phyloP scores from a whole-genome alignment of 2,888 invertebrate species.

The Steinernema carpocapsae region DNA sequence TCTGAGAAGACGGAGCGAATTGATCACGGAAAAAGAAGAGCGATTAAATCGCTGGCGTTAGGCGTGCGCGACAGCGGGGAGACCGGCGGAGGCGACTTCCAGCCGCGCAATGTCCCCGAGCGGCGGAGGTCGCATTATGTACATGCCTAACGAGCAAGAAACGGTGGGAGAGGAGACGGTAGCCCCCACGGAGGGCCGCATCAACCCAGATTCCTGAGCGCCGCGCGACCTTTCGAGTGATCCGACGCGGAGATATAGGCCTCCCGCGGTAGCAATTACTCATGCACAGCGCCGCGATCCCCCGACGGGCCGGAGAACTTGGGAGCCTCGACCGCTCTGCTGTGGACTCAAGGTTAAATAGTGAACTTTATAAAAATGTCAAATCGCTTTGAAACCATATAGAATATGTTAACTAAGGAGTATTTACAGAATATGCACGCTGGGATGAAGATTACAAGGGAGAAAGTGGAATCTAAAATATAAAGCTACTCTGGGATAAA shows the following conservation, averaged over 20 bases:
- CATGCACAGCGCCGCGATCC: not conserved
- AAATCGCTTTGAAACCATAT: not conserved
- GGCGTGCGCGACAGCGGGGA: not conserved
- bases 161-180: conserved; percentile 1
- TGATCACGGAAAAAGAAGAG: conserved; percentile 25
- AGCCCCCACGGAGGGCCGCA: conserved; percentile 14
- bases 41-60: conserved; percentile 27
- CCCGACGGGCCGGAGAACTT: not conserved
- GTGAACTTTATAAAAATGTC: conserved; percentile 17
- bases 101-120: conserved; percentile 14
- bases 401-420: conserved; percentile 22
- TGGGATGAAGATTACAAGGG: not conserved
- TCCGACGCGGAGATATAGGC: conserved; percentile 17
- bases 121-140: conserved; percentile 7
- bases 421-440: conserved; percentile 29
- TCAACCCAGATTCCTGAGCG: conserved; percentile 9
- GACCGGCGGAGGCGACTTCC: conserved; percentile 17
- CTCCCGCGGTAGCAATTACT: conserved; percentile 18
- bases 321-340: too few relatives aligned
- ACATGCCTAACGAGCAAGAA: conserved; percentile 4
- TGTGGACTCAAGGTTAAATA: not conserved
- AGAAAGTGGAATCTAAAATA: conserved; percentile 6
- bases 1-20: conserved; percentile 1
- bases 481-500: conserved; percentile 12
- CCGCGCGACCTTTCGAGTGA: conserved; percentile 3